phyloP scores from a whole-genome alignment of 2,888 invertebrate species.

The Aromia moschata region DNA sequence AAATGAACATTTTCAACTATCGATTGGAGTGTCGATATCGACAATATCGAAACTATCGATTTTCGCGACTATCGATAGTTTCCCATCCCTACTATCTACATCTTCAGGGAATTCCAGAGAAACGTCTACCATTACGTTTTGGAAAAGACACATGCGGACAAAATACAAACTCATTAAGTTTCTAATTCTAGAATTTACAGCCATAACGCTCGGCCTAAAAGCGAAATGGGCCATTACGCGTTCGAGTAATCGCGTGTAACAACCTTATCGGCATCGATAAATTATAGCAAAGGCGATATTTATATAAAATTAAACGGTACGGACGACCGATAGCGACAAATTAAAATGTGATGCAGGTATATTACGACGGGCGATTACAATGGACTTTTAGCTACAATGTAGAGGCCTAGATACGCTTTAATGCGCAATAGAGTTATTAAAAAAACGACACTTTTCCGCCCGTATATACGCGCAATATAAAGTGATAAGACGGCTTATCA shows the following conservation, averaged over 20 bases:
- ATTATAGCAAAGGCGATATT: slow-evolving; percentile 16
- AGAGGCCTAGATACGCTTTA: slow-evolving; percentile 4
- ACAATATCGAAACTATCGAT: too few relatives aligned
- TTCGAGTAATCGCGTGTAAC: slow-evolving; percentile 13
- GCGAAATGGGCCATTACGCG: slow-evolving; percentile 9
- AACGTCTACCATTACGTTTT: too few relatives aligned
- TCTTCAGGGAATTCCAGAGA: too few relatives aligned
- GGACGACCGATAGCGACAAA: slow-evolving; percentile 15
- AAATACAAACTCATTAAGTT: too few relatives aligned
- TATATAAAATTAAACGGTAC: slow-evolving; percentile 12
- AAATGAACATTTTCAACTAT: too few relatives aligned
- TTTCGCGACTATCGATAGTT: too few relatives aligned
- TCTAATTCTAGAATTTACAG: too few relatives aligned
- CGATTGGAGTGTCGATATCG: too few relatives aligned
- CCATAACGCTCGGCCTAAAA: too few relatives aligned
- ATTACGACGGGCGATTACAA: background rate
- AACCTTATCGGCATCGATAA: slow-evolving; percentile 14
- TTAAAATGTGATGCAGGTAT: slow-evolving; percentile 23
- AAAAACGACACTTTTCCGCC: slow-evolving; percentile 39
- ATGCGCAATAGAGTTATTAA: slow-evolving; percentile 37
- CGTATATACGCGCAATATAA: slow-evolving; percentile 36
- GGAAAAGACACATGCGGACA: too few relatives aligned
- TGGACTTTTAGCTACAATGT: slow-evolving; percentile 8
- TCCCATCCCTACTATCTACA: too few relatives aligned
- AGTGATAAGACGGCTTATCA: slow-evolving; percentile 37